Evolutionary conservation across 2,797 vertebrate genomes (phyloP), one percentile per base, ranked within the genome.

Genomic region (Anguilla obscura): DNA sequence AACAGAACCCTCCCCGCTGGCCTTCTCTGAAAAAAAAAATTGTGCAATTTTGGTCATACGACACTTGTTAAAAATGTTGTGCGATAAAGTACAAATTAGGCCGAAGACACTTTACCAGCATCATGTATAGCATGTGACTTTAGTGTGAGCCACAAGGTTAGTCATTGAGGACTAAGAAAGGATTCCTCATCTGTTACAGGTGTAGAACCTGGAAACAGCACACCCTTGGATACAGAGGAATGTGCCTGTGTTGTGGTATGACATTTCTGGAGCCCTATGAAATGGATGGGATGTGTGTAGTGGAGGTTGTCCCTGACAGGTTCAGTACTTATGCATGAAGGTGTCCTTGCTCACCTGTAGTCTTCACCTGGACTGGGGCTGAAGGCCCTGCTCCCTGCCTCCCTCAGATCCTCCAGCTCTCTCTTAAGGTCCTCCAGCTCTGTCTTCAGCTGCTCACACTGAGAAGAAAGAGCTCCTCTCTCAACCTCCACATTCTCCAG

Each of bases 361-460:
- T 21, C n/a, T 84, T 50, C 40, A 85, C 85, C 71, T 16, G 36
- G 2, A 14, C 10, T 80, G 21, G 63, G 4, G 3, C 60, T 21
- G 69, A 63, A 6, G 1, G 80, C 40, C 9, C 52, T 74, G 27
- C 3, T 85, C n/a, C 76, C 52, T 21, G 40, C 86, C 91, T 90
- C 1, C 93, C 90, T 88, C 93, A 96, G 88, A 66, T 95, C 92
- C 33, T 95, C 92, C 0, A 91, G 90, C 91, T 90, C 1, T 93
- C 90, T 88, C 93, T 92, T 91, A 90, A 96, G 88, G 58, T 95
- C 92, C 36, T 95, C 92, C 0, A 97, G 87, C 93, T 96, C 94
- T 89, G 89, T 92, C 94, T 94, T 96, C 21, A 96, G 94, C 84
- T 96, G 94, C 91, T 95, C 95, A 91, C 95, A 96, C 18, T 95